These are phyloP conservation scores for Rhabditoides inermis DNA, from an alignment of 2,888 invertebrate genomes.

Conservation along the genomic window DNA sequence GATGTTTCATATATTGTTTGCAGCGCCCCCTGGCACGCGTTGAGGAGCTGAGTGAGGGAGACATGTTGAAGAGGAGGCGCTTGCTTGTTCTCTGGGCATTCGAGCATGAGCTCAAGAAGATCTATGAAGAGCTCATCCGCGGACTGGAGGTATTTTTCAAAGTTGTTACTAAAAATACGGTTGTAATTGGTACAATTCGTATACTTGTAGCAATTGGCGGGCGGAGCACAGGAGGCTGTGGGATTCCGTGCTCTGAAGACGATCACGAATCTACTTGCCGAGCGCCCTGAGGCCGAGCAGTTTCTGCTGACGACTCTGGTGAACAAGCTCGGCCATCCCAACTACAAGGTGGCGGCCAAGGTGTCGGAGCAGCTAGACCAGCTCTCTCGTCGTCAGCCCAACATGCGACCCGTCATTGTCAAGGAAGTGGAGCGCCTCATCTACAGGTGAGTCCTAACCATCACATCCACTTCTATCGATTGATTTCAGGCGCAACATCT, in stretches of 20 bases:
- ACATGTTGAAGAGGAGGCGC: conserved; percentile 57
- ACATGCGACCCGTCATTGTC: conserved; percentile 80
- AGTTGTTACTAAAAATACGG: background rate
- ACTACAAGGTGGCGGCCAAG: conserved; percentile 76
- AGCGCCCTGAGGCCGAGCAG: conserved; percentile 74
- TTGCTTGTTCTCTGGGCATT: conserved; percentile 67
- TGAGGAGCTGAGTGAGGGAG: conserved; percentile 59
- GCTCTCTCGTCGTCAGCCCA: conserved; percentile 73
- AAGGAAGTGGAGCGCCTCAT: conserved; percentile 80
- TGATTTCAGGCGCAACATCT: conserved; percentile 68
- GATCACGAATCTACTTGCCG: conserved; percentile 68
- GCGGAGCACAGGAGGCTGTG: conserved; percentile 71
- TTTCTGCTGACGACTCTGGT: conserved; percentile 70
- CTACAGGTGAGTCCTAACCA: conserved; percentile 56
- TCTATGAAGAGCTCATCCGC: conserved; percentile 67
- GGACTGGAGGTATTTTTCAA: conserved; percentile 61
- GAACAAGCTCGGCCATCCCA: conserved; percentile 91
- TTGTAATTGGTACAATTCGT: conserved; percentile 8
- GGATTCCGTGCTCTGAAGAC: conserved; percentile 69
- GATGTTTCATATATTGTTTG: conserved; percentile 9
- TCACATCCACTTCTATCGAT: background rate
- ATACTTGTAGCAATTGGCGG: conserved; percentile 58
- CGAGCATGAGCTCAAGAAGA: conserved; percentile 76
- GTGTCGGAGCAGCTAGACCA: conserved; percentile 76
- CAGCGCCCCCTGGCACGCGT: conserved; percentile 54